Base-by-base conservation (phyloP, 2,888 invertebrate genomes). In the Aleiodes alternator region DNA sequence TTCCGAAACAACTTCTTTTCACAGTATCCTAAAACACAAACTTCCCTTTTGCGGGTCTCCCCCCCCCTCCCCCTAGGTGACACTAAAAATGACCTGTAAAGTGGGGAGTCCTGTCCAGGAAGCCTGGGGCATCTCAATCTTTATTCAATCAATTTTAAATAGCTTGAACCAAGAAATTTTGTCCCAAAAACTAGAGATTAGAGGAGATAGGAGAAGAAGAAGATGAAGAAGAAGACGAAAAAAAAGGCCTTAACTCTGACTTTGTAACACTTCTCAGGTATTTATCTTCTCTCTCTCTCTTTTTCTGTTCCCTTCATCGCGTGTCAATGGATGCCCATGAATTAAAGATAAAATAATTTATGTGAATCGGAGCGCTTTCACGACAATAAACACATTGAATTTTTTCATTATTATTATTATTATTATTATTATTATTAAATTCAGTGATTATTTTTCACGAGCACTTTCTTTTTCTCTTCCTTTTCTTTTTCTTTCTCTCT, bases 31-130 rank as follows among this genome's bases (percentile, higher is more conserved):
- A 16, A 23, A 23, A 23, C 23, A 31, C 38, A 23, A 23, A 23
- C 59, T 74, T 75, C 50, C 61, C 34, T 34, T 57, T 31, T 12
- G 8, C 23, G 16, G 68, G 12, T n/a, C n/a, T n/a, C n/a, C n/a
- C n/a, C n/a, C n/a, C n/a, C n/a, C n/a, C n/a, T n/a, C 6, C 34
- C 34, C 34, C 34, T 69, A 23, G 57, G 16, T 84, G 84, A 84
- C 84, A 82, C 78, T 76, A 70, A 83, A 83, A 80, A 79, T 79
- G 80, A 81, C 81, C 82, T 81, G 79, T 82, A 84, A 85, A 87
- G 85, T 84, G 83, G 82, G 79, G 83, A 84, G 83, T 83, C 78
- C 77, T 84, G 84, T 85, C 80, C 82, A 83, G 83, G 83, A 85
- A 85, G 82, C 84, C 82, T 5, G 34, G 82, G 80, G 23, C 23